Conservation (phyloP, 2,113 vertebrate genomes). For the Psittacus erithacus region DNA sequence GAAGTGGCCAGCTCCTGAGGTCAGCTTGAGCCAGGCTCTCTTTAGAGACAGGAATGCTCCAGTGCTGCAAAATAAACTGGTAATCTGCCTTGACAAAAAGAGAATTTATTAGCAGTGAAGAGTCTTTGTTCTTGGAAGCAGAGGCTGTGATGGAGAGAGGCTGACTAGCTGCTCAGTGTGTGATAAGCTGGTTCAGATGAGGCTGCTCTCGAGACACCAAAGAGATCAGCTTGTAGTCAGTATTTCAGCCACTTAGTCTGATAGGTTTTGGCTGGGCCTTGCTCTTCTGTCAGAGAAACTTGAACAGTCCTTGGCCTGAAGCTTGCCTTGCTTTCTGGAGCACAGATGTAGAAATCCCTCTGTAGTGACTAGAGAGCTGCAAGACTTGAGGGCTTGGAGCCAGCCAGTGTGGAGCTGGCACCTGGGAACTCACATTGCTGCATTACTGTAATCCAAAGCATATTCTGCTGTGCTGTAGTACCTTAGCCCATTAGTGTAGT, state of each 20-base stretch:
- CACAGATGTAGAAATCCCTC: conserved; percentile 23
- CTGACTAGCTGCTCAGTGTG: background rate
- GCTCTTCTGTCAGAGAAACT: background rate
- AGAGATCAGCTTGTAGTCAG: background rate
- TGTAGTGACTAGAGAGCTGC: background rate
- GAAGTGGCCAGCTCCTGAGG: background rate
- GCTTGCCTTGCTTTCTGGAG: conserved; percentile 2
- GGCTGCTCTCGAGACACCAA: background rate
- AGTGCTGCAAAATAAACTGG: background rate
- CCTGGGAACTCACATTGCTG: background rate
- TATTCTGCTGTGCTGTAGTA: background rate
- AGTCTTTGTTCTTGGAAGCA: background rate
- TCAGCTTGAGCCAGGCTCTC: background rate
- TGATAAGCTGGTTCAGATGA: background rate
- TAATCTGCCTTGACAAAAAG: background rate
- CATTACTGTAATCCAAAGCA: background rate
- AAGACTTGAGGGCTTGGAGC: background rate
- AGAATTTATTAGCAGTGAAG: background rate
- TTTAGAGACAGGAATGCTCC: background rate
- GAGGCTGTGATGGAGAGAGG: background rate
- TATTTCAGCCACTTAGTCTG: background rate
- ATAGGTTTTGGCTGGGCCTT: background rate
- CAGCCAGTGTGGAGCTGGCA: background rate
- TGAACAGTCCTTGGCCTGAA: background rate
- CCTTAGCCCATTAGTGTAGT: background rate